Evolutionary conservation across 2,797 vertebrate species (phyloP).

Genomic region (Antrozous pallidus): DNA sequence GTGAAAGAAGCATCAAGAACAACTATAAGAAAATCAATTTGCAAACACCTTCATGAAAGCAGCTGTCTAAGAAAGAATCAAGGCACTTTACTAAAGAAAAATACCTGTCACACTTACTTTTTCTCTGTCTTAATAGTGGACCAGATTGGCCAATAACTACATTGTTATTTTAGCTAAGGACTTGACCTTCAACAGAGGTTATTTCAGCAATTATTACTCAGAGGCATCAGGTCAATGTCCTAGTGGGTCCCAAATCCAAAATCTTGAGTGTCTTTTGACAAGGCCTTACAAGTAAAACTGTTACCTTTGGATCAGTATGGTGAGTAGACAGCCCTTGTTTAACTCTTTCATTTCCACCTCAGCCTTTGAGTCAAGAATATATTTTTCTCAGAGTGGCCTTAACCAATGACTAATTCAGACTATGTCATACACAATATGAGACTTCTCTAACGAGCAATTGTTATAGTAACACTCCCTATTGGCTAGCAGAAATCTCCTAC

Average conservation of each 20-base stretch:
- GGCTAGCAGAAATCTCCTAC: not conserved
- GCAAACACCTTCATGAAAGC: constrained; percentile 57
- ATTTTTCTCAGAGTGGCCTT: not conserved
- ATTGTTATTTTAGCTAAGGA: constrained; percentile 57
- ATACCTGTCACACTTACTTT: constrained; percentile 33
- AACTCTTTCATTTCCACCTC: not conserved
- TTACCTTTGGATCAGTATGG: not conserved
- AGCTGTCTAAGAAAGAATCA: constrained; percentile 56
- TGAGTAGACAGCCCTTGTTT: not conserved
- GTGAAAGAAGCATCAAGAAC: constrained; percentile 70
- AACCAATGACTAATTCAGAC: not conserved
- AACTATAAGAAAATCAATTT: constrained; percentile 70
- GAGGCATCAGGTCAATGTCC: not conserved
- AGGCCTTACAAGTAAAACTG: not conserved
- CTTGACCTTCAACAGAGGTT: constrained; percentile 53
- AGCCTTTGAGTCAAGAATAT: not conserved
- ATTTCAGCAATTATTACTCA: constrained; percentile 54
- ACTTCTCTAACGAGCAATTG: not conserved
- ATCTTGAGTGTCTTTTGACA: not conserved
- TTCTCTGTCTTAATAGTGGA: constrained; percentile 29
- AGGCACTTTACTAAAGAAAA: constrained; percentile 57
- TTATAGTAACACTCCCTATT: not conserved
- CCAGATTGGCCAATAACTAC: not conserved
- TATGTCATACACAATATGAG: not conserved
- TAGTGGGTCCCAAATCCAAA: constrained; percentile 13